These are phyloP conservation scores for Pachypsylla venusta DNA, from an alignment of 1,140 invertebrate species.

Conservation along the genomic window DNA sequence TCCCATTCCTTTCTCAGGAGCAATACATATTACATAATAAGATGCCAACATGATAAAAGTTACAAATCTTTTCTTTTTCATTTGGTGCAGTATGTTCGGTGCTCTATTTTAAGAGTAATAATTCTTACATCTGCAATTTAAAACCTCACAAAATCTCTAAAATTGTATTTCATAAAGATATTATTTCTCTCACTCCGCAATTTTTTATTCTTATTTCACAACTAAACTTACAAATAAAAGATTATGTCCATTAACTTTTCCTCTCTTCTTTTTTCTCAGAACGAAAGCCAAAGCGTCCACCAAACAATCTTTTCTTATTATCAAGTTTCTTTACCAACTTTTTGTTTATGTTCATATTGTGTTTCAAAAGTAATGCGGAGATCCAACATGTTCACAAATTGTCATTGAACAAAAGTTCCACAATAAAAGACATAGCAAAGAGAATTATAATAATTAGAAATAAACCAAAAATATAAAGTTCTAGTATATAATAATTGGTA, in stretches of 20 bases:
- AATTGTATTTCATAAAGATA: conserved; percentile 4
- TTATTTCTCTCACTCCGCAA: too few relatives aligned
- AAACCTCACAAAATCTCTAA: conserved; percentile 8
- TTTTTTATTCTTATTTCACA: background rate
- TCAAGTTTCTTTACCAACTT: conserved; percentile 4
- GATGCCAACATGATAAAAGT: too few relatives aligned
- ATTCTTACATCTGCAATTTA: conserved; percentile 9
- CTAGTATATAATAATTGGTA: too few relatives aligned
- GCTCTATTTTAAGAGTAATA: background rate
- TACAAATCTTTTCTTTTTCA: too few relatives aligned
- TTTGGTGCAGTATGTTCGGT: background rate
- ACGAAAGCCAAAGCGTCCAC: conserved; percentile 7
- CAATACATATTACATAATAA: too few relatives aligned
- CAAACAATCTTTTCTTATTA: conserved; percentile 8
- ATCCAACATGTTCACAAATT: too few relatives aligned
- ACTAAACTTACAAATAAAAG: conserved; percentile 5
- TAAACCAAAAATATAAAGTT: too few relatives aligned
- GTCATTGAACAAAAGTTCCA: too few relatives aligned
- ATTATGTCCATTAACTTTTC: conserved; percentile 8
- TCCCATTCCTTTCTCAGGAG: too few relatives aligned
- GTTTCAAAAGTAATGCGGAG: too few relatives aligned
- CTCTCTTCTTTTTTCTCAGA: background rate
- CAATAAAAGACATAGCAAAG: too few relatives aligned
- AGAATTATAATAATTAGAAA: too few relatives aligned
- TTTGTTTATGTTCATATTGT: conserved; percentile 6